A percentile compares a stretch with the other conserved stretches of the same genome.
Conservation (phyloP, 1,140 invertebrate genomes). For the Megalopta genalis region DNA sequence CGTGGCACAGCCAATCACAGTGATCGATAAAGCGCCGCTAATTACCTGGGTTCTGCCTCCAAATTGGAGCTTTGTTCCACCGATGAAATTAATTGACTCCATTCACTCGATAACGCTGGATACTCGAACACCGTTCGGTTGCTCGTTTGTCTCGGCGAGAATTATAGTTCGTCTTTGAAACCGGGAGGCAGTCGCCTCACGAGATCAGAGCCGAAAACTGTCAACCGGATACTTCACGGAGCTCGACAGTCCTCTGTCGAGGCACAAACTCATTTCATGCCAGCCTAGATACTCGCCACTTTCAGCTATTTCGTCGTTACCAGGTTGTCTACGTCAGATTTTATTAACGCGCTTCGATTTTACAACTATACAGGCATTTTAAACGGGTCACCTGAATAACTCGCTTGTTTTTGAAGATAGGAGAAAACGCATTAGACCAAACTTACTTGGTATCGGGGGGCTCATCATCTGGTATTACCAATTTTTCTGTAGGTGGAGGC, state of each 20-base stretch:
- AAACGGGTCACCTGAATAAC: too few species aligned
- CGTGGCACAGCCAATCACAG: slow-evolving; percentile 70
- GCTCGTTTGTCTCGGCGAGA: slow-evolving; percentile 59
- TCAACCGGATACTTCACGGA: neutral
- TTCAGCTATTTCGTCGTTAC: neutral
- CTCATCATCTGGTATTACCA: too few species aligned
- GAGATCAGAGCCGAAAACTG: slow-evolving; percentile 1
- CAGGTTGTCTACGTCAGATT: too few species aligned
- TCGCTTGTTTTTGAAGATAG: too few species aligned
- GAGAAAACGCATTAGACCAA: too few species aligned
- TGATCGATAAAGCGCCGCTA: slow-evolving; percentile 77
- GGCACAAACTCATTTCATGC: slow-evolving; percentile 6
- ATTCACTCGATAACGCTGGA: slow-evolving; percentile 71
- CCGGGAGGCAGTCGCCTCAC: neutral
- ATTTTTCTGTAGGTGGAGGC: too few species aligned
- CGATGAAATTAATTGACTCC: slow-evolving; percentile 75
- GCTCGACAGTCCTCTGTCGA: neutral
- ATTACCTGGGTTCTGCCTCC: slow-evolving; percentile 71
- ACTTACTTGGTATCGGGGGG: too few species aligned
- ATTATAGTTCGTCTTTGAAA: slow-evolving; percentile 57
- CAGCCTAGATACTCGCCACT: neutral
- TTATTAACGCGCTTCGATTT: too few species aligned
- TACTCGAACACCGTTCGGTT: slow-evolving; percentile 55
- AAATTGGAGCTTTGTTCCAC: slow-evolving; percentile 76
- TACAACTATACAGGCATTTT: too few species aligned